Base-by-base conservation (phyloP, 1,140 invertebrate species). In the Conus betulinus region DNA sequence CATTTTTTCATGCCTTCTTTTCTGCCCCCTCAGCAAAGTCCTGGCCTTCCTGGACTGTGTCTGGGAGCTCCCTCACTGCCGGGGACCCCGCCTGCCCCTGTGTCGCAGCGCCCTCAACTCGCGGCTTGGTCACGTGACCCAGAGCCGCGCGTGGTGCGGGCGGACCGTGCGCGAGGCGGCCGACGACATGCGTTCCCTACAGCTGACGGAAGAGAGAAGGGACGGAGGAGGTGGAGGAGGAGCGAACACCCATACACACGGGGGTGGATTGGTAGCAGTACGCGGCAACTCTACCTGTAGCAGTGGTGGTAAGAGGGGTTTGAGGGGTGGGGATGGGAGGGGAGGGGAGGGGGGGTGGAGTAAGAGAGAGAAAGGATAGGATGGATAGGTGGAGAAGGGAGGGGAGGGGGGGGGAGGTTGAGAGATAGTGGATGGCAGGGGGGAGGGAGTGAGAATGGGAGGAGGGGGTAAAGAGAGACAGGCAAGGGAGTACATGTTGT, bases 91-190 rank as follows among this genome's bases (percentile, higher is more conserved):
- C 0, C 79, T 51, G 79, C 15, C 27, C 17, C 79, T 17, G 23
- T 81, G 79, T 81, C 79, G 25, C 11, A 17, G 13, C 10, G 39
- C 52, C 51, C 13, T 81, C 3, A 39, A 5, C 13, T 8, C 79
- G 20, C 25, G 39, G 17, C 76, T 79, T 0, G 76, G 76, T 79
- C 79, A 81, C 17, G 15, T 53, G 39, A 52, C 25, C 27, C 2
- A 13, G 3, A 17, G 79, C 17, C 39, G 51, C 17, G 51, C 79
- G 51, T 81, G 79, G 79, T 81, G 79, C 51, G 39, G 51, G 39
- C 79, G 79, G 3, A 23, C 52, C 13, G 79, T 81, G 51, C 79
- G 79, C 23, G 79, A 81, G 39, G 79, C 79, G 27, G 79, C 79
- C 6, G 7, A 11, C 7, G 79, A 81, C 51, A 53, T 81, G 51